Base-by-base conservation (phyloP, 1,140 invertebrate genomes). In the Pseudoatta argentina region DNA sequence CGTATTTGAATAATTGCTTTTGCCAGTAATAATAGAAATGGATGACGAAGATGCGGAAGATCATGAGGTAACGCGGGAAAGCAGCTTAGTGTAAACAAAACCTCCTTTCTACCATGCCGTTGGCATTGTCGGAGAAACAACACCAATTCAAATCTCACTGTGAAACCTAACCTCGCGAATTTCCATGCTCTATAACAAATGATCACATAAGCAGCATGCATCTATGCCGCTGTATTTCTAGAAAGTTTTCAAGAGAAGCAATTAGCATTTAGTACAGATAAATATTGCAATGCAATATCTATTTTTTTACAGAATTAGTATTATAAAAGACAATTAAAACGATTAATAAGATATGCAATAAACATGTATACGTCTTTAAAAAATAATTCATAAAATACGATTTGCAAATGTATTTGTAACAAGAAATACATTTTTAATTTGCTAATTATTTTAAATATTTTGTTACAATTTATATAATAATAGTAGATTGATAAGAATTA, bases 81-180 rank as follows among this genome's bases (percentile, higher is more conserved):
- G 30, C 53, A 16, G 24, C 8, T 51, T 78, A 66, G 10, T n/a
- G 39, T 48, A 21, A 66, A 34, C 76, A 30, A 64, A 66, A 51
- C 21, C 55, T 61, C 34, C 39, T 66, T 64, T 64, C 18, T 64
- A 34, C 5, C 6, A 12, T 30, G 27, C 5, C 12, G 61, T 30
- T 76, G 3, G 55, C 34, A 76, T 76, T 78, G 24, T 51, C n/a
- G n/a, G 39, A 24, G 10, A 44, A 81, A 69, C 48, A 53, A 71
- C 16, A 30, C 48, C 63, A 34, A 51, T 5, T 34, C 8, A 1
- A 55, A 57, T 39, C 14, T 61, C n/a, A 14, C 39, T n/a, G 27
- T 53, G 21, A 71, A 69, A 81, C n/a, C 21, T 39, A 69, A 81
- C n/a, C 21, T 39, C 30, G n/a, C 64, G 39, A 81, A 81, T 44